These are phyloP conservation scores for Apaloderma vittatum DNA, from an alignment of 2,113 vertebrate species.

Conservation along the genomic window DNA sequence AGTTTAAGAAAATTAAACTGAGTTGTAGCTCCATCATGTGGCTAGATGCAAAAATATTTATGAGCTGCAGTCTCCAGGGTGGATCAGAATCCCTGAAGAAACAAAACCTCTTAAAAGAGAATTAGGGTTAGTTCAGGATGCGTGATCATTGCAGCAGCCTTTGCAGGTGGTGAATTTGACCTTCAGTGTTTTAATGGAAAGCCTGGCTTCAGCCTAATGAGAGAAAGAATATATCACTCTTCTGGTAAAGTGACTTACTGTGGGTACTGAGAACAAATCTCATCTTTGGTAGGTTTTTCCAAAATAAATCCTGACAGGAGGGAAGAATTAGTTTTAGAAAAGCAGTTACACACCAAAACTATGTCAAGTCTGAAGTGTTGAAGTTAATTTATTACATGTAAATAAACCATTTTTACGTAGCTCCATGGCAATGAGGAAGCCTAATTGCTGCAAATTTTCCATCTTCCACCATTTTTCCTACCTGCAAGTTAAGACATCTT, in stretches of 20 bases:
- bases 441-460: neutral
- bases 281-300: neutral
- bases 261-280: neutral
- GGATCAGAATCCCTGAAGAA: neutral
- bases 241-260: neutral
- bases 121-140: neutral
- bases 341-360: neutral
- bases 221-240: neutral
- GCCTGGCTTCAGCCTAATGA: neutral
- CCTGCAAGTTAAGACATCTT: neutral
- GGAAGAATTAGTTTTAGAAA: neutral
- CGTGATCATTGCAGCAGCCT: neutral
- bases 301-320: neutral
- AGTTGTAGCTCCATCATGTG: conserved; percentile 67
- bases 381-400: neutral
- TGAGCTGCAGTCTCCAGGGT: neutral
- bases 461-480: neutral
- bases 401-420: neutral
- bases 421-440: neutral
- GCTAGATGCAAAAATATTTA: neutral
- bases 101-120: neutral
- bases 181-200: neutral
- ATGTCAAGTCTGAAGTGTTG: neutral
- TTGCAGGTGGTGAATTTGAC: neutral
- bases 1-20: neutral